These are phyloP conservation scores for Luffia ferchaultella DNA, from an alignment of 2,888 invertebrate species.

Conservation along the genomic window DNA sequence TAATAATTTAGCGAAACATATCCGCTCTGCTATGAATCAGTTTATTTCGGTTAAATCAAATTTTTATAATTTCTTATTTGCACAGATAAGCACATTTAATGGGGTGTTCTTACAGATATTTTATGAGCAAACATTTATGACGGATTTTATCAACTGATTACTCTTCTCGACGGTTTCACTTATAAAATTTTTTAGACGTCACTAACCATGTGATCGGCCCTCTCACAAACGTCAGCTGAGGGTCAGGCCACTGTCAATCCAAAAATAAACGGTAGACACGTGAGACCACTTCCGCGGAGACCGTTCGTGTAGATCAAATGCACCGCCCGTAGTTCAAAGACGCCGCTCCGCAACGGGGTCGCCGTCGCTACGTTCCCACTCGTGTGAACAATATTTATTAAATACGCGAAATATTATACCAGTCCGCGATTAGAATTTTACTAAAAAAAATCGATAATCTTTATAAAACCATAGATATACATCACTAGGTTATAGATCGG, in stretches of 20 bases:
- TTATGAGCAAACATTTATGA: background rate
- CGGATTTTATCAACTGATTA: background rate
- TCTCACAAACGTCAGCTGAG: background rate
- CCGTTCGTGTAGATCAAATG: background rate
- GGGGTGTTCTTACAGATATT: background rate
- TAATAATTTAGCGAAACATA: too few species aligned
- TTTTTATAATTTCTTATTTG: too few species aligned
- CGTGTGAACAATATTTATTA: too few species aligned
- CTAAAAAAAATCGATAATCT: too few species aligned
- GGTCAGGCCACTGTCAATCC: conserved; percentile 27
- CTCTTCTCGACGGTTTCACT: background rate
- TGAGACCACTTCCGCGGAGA: conserved; percentile 6
- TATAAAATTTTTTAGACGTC: background rate
- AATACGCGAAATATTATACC: too few species aligned
- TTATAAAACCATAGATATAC: too few species aligned
- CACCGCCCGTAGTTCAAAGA: background rate
- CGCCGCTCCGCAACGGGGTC: background rate
- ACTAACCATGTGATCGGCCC: background rate
- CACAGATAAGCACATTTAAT: too few species aligned
- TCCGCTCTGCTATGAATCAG: too few species aligned
- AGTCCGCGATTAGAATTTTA: too few species aligned
- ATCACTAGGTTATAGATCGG: too few species aligned
- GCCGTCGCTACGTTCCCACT: background rate
- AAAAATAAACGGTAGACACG: conserved; percentile 39
- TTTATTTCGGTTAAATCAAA: too few species aligned